phyloP scores from a whole-genome alignment of 2,888 invertebrate species.

The Laspeyria flexula region DNA sequence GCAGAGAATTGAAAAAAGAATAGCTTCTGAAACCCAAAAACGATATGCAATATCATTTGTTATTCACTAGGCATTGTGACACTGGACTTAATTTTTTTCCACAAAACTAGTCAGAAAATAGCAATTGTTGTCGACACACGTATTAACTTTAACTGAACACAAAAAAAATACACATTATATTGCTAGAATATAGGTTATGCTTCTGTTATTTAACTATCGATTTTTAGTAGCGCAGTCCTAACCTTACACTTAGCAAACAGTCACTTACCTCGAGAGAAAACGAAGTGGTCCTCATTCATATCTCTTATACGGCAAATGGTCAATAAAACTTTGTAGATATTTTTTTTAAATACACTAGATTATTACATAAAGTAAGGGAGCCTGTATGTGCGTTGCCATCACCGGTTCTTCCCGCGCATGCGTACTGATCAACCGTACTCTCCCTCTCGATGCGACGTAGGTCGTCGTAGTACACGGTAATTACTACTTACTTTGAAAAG shows the following conservation, averaged over 20 bases:
- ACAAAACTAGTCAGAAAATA: too few species aligned
- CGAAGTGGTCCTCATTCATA: slow-evolving; percentile 97
- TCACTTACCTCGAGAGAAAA: slow-evolving; percentile 92
- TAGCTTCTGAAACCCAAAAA: background rate
- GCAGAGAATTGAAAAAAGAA: background rate
- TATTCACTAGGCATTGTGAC: slow-evolving; percentile 9
- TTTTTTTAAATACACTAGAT: slow-evolving; percentile 37
- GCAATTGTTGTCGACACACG: too few species aligned
- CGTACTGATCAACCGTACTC: slow-evolving; percentile 46
- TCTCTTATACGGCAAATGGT: slow-evolving; percentile 80
- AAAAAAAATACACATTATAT: slow-evolving; percentile 9
- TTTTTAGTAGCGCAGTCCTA: slow-evolving; percentile 59
- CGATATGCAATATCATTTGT: slow-evolving; percentile 20
- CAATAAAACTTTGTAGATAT: slow-evolving; percentile 64
- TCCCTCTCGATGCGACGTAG: slow-evolving; percentile 50
- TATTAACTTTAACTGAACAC: slow-evolving; percentile 1
- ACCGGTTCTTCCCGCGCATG: slow-evolving; percentile 58
- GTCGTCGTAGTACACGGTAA: slow-evolving; percentile 45
- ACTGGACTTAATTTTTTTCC: too few species aligned
- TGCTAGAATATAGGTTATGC: slow-evolving; percentile 64
- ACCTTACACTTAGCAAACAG: slow-evolving; percentile 38
- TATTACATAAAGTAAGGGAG: slow-evolving; percentile 37
- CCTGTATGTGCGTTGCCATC: slow-evolving; percentile 42
- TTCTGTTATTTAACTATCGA: slow-evolving; percentile 79
- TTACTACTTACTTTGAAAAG: slow-evolving; percentile 44